A percentile compares a stretch with the other conserved stretches of the same genome.
phyloP scores from a whole-genome alignment of 2,888 invertebrate genomes.

The Euplagia quadripunctaria region DNA sequence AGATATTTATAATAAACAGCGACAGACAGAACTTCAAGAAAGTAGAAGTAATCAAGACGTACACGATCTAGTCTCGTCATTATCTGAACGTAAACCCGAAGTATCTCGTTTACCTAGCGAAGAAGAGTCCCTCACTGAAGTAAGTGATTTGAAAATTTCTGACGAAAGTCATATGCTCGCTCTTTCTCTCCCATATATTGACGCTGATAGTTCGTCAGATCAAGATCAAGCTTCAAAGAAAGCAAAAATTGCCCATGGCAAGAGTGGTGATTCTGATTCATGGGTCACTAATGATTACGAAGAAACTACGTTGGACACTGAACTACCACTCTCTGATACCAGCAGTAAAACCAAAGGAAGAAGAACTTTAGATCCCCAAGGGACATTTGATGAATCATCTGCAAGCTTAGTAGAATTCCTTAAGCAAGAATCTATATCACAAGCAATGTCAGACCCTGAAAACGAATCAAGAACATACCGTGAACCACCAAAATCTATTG shows the following conservation, averaged over 20 bases:
- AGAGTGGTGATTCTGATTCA: slow-evolving; percentile 90
- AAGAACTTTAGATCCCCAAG: slow-evolving; percentile 84
- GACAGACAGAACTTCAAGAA: slow-evolving; percentile 79
- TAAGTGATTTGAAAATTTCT: slow-evolving; percentile 88
- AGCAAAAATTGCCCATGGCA: slow-evolving; percentile 77
- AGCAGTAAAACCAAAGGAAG: slow-evolving; percentile 63
- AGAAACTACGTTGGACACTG: slow-evolving; percentile 88
- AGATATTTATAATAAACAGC: slow-evolving; percentile 88
- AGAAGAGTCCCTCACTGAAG: slow-evolving; percentile 90
- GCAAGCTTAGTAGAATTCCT: slow-evolving; percentile 85
- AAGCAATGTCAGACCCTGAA: slow-evolving; percentile 75
- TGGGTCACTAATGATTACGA: slow-evolving; percentile 91
- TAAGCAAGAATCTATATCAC: slow-evolving; percentile 79
- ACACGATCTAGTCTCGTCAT: slow-evolving; percentile 66
- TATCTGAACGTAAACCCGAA: slow-evolving; percentile 80
- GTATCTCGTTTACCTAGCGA: slow-evolving; percentile 88
- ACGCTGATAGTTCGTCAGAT: slow-evolving; percentile 85
- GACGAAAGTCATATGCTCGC: slow-evolving; percentile 83
- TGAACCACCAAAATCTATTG: slow-evolving; percentile 68
- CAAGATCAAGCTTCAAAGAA: slow-evolving; percentile 77
- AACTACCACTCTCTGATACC: slow-evolving; percentile 85
- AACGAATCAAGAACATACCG: slow-evolving; percentile 69
- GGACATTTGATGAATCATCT: slow-evolving; percentile 88
- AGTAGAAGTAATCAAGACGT: slow-evolving; percentile 77
- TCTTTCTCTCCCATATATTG: slow-evolving; percentile 83